A percentile compares a stretch with the other conserved stretches of the same genome.
Conservation (phyloP, 1,140 invertebrate genomes). For the Drosophila watanabei region DNA sequence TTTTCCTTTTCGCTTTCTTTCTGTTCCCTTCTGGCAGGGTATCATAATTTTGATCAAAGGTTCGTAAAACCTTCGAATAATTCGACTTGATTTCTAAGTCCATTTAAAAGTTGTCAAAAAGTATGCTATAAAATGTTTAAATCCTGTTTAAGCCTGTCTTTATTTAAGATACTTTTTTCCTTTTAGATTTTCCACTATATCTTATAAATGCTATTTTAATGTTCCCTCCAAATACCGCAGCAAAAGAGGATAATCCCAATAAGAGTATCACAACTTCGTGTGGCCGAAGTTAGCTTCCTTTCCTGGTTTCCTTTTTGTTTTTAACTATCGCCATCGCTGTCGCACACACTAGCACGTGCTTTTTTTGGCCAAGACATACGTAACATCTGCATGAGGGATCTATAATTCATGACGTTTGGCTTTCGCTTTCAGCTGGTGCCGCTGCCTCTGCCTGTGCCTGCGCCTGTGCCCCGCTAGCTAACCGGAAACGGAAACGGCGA, state of each 20-base stretch:
- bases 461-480: constrained; percentile 39
- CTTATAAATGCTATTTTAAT: too few species aligned
- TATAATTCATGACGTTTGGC: constrained; percentile 63
- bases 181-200: too few species aligned
- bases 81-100: too few species aligned
- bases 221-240: too few species aligned
- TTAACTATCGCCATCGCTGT: constrained; percentile 45
- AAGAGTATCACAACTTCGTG: background rate
- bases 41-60: background rate
- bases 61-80: too few species aligned
- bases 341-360: constrained; percentile 71
- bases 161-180: background rate
- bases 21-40: background rate
- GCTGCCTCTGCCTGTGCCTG: constrained; percentile 20
- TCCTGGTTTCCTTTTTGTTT: background rate
- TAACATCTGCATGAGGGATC: constrained; percentile 51
- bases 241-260: too few species aligned
- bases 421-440: constrained; percentile 65
- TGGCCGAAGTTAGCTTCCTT: background rate
- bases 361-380: constrained; percentile 71
- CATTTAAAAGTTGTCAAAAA: background rate
- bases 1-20: constrained; percentile 39
- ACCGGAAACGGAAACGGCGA: constrained; percentile 29
- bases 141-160: background rate
- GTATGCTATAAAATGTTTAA: background rate